phyloP scores from a whole-genome alignment of 2,888 invertebrate genomes.

The Drosophila suboccidentalis region DNA sequence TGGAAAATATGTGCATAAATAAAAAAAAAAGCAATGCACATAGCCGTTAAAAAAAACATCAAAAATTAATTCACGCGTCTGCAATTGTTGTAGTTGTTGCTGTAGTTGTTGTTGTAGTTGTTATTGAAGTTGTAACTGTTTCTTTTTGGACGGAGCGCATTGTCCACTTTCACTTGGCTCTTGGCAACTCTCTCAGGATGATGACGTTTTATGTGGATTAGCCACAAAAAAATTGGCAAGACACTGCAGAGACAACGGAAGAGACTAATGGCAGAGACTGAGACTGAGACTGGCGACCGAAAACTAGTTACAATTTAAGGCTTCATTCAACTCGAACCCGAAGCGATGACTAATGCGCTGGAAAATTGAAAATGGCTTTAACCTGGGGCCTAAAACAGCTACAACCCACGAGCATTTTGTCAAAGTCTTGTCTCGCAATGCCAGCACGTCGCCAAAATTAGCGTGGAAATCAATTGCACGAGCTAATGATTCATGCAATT shows the following conservation, averaged over 20 bases:
- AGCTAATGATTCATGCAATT: conserved; percentile 72
- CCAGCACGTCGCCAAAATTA: conserved; percentile 70
- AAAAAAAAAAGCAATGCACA: conserved; percentile 28
- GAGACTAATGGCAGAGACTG: background rate
- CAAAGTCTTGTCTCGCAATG: conserved; percentile 51
- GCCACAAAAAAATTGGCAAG: conserved; percentile 47
- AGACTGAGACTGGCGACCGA: conserved; percentile 15
- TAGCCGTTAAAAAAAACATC: conserved; percentile 44
- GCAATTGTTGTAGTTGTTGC: conserved; percentile 48
- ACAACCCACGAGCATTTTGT: conserved; percentile 53
- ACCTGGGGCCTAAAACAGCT: conserved; percentile 10
- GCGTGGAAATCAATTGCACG: conserved; percentile 72
- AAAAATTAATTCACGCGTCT: conserved; percentile 76
- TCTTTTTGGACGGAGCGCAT: conserved; percentile 31
- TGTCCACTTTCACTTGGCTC: conserved; percentile 74
- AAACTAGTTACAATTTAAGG: conserved; percentile 76
- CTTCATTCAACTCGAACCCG: conserved; percentile 20
- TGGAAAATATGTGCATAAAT: conserved; percentile 55
- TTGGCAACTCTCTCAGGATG: conserved; percentile 66
- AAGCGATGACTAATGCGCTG: conserved; percentile 72
- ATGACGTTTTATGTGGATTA: conserved; percentile 56
- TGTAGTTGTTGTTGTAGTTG: conserved; percentile 28
- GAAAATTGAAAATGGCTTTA: conserved; percentile 72
- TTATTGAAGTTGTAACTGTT: conserved; percentile 12
- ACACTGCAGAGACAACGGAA: conserved; percentile 12